Evolutionary conservation across 2,888 invertebrate genomes (phyloP).

Genomic region (Ecliptopera silaceata): DNA sequence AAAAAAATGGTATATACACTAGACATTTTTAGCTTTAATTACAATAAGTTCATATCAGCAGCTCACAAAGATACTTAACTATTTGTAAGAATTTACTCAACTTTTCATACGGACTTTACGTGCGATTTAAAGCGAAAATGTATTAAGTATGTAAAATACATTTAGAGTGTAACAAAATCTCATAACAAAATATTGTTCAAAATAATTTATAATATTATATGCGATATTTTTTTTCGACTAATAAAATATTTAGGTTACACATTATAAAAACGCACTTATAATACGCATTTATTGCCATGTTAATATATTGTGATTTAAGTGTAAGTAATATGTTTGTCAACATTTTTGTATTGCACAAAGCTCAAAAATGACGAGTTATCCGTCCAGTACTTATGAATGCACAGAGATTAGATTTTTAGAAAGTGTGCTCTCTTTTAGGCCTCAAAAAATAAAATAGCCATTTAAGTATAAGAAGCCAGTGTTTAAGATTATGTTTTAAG

Average conservation of each 20-base stretch:
- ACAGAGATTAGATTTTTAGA: neutral
- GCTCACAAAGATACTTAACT: conserved; percentile 72
- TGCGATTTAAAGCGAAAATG: neutral
- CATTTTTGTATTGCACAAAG: conserved; percentile 3
- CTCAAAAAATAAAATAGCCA: conserved; percentile 5
- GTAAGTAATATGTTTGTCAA: neutral
- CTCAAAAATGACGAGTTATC: conserved; percentile 12
- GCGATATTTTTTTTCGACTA: no score
- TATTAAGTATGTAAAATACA: no score
- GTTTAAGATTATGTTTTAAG: conserved; percentile 8
- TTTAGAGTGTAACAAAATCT: no score
- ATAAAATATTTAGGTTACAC: no score
- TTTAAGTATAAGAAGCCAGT: conserved; percentile 3
- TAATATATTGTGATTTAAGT: conserved; percentile 8
- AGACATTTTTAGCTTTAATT: conserved; percentile 28
- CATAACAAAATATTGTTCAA: no score
- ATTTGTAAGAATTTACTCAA: conserved; percentile 31
- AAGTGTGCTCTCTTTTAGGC: conserved; percentile 5
- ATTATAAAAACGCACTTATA: neutral
- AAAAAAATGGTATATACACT: conserved; percentile 30
- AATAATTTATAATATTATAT: no score
- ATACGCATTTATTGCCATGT: conserved; percentile 1
- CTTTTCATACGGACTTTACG: neutral
- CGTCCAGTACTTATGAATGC: conserved; percentile 10
- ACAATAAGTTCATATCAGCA: conserved; percentile 38